phyloP scores from a whole-genome alignment of 2,888 invertebrate genomes.

The Poecilus cupreus region DNA sequence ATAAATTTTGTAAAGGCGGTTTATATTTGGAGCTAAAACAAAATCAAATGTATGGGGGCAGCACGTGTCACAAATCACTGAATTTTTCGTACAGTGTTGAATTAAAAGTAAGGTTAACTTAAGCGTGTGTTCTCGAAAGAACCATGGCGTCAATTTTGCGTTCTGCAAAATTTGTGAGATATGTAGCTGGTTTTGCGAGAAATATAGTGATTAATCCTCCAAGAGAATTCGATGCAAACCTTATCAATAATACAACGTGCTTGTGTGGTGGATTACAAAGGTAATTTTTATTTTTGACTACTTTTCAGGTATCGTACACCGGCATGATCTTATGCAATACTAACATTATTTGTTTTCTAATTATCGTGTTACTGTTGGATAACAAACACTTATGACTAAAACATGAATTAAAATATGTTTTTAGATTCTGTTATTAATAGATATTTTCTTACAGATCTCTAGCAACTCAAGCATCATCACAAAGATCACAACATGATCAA shows the following conservation, averaged over 20 bases:
- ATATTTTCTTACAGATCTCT: conserved; percentile 74
- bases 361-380: conserved; percentile 1
- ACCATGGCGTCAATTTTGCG: conserved; percentile 81
- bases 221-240: conserved; percentile 78
- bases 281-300: conserved; percentile 65
- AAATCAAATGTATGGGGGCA: neutral
- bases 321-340: conserved; percentile 65
- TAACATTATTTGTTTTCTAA: conserved; percentile 40
- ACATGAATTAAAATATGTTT: neutral
- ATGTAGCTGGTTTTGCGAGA: conserved; percentile 83
- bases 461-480: conserved; percentile 74
- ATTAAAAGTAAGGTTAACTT: conserved; percentile 42
- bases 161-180: conserved; percentile 84
- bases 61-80: neutral
- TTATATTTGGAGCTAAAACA: too few species aligned
- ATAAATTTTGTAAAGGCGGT: too few species aligned
- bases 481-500: conserved; percentile 75
- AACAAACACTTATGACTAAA: neutral
- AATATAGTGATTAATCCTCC: conserved; percentile 81
- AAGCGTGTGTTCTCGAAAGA: conserved; percentile 46
- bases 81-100: too few species aligned
- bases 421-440: neutral
- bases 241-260: conserved; percentile 74
- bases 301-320: conserved; percentile 25
- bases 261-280: conserved; percentile 73